Percentiles rank a stretch among this genome's conserved stretches.
phyloP scores from a whole-genome alignment of 2,888 invertebrate genomes.

The Pycnomerus fuliginosus region DNA sequence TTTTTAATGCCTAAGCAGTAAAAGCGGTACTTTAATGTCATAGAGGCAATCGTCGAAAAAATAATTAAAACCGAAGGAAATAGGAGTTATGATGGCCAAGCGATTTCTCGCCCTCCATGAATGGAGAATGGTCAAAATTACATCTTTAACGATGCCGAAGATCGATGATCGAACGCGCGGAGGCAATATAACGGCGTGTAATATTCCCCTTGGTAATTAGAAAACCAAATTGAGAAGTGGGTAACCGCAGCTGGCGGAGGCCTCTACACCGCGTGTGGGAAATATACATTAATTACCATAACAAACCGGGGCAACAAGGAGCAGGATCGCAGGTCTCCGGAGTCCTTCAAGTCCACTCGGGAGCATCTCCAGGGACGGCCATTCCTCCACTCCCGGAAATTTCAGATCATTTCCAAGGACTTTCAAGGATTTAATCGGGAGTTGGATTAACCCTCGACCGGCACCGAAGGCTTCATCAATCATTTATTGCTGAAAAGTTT shows the following conservation, averaged over 20 bases:
- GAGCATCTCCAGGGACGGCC: slow-evolving; percentile 23
- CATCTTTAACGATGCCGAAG: slow-evolving; percentile 13
- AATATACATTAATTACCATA: slow-evolving; percentile 44
- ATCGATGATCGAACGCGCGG: slow-evolving; percentile 9
- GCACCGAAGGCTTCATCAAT: no score
- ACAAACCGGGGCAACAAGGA: slow-evolving; percentile 40
- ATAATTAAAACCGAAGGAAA: no score
- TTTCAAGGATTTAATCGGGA: no score
- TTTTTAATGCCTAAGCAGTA: no score
- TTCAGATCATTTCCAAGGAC: no score
- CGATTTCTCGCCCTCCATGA: no score
- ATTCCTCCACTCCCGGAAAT: slow-evolving; percentile 17
- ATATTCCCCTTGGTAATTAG: slow-evolving; percentile 30
- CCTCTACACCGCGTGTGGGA: slow-evolving; percentile 27
- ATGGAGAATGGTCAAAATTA: no score
- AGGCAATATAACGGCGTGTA: slow-evolving; percentile 7
- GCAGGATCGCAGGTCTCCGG: slow-evolving; percentile 27
- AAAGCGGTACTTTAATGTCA: no score
- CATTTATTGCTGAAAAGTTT: no score
- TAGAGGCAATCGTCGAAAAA: no score
- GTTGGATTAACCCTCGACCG: no score
- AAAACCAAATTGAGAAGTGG: slow-evolving; percentile 38
- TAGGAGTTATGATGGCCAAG: no score
- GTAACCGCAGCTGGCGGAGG: slow-evolving; percentile 35
- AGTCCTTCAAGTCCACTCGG: slow-evolving; percentile 32